These are phyloP conservation scores for Stenopsyche tienmushanensis DNA, from an alignment of 1,140 invertebrate species.

Conservation along the genomic window DNA sequence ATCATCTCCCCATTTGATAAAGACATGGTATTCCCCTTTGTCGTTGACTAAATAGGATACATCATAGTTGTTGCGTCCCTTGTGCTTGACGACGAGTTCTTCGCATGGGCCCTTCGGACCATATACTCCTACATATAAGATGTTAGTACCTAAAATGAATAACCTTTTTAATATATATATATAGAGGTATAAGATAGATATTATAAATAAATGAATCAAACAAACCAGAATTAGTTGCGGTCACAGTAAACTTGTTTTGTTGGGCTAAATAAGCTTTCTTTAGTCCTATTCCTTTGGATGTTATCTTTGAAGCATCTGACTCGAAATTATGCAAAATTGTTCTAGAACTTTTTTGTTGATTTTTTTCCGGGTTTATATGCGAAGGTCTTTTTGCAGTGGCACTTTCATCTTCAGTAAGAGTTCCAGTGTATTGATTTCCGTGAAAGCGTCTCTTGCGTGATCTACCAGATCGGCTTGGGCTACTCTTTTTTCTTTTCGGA, in stretches of 20 bases:
- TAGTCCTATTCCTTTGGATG: conserved; percentile 90
- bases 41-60: conserved; percentile 85
- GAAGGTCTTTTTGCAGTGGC: too few species aligned
- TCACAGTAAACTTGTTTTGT: conserved; percentile 90
- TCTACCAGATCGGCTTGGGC: too few species aligned
- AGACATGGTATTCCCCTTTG: conserved; percentile 89
- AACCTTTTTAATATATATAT: neutral
- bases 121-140: conserved; percentile 91
- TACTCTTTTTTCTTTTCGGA: too few species aligned
- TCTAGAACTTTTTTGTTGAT: too few species aligned
- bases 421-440: too few species aligned
- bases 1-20: conserved; percentile 97
- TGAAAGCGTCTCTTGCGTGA: too few species aligned
- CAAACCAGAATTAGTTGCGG: conserved; percentile 84
- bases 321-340: conserved; percentile 80
- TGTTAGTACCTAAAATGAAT: conserved; percentile 74
- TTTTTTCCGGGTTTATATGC: too few species aligned
- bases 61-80: conserved; percentile 91
- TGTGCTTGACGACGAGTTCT: conserved; percentile 92
- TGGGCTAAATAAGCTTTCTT: conserved; percentile 93
- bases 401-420: too few species aligned
- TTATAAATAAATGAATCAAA: neutral
- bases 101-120: conserved; percentile 96
- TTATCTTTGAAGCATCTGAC: conserved; percentile 88
- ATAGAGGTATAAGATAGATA: neutral